Evolutionary conservation across 2,113 vertebrate genomes (phyloP).

Genomic region (Aramus guarauna): DNA sequence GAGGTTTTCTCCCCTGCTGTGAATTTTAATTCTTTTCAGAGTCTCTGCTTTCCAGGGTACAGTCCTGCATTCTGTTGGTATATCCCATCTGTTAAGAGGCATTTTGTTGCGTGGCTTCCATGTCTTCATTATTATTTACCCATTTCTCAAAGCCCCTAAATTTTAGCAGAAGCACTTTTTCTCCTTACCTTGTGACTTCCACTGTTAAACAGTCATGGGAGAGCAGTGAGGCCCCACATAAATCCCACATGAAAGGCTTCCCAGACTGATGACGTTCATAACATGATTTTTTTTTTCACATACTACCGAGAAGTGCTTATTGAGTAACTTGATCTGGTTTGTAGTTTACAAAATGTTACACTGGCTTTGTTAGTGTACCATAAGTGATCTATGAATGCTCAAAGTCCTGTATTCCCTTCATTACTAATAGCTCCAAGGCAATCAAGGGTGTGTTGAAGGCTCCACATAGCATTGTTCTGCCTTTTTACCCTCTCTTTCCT

Average conservation of each 20-base stretch:
- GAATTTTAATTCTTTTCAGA: slow-evolving; percentile 12
- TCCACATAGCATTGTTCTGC: not conserved
- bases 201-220: not conserved
- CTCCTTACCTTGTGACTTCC: not conserved
- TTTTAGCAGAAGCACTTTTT: not conserved
- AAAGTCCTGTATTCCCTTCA: not conserved
- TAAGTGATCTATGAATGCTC: not conserved
- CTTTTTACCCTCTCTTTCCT: not conserved
- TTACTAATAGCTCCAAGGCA: not conserved
- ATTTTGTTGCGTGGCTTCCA: not conserved
- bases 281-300: not conserved
- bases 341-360: not conserved
- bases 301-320: not conserved
- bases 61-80: not conserved
- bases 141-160: not conserved
- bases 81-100: not conserved
- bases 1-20: not conserved
- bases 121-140: not conserved
- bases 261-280: not conserved
- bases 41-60: not conserved
- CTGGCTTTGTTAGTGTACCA: not conserved
- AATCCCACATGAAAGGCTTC: not conserved
- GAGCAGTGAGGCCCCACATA: not conserved
- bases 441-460: not conserved
- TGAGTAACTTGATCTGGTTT: not conserved